Evolutionary conservation across 2,888 invertebrate species (phyloP), one percentile per base, ranked within the genome.

Genomic region (Troides oblongomaculatus): DNA sequence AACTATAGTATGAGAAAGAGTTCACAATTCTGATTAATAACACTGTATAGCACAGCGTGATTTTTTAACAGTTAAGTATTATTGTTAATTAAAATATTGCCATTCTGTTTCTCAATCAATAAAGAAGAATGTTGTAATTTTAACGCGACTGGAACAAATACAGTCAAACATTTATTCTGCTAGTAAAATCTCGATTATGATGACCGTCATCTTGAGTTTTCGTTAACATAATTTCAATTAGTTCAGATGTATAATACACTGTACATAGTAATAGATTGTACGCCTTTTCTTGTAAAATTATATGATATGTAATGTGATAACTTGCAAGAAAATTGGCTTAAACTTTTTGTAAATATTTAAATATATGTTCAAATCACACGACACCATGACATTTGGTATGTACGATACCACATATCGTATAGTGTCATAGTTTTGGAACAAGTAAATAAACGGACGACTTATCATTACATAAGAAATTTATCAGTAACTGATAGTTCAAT

Each of bases 301-400:
- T 53, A n/a, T n/a, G 6, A n/a, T 6, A 30, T 30, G 50, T 50
- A 50, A 14, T 12, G 46, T 46, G 2, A 46, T 46, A 17, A 46
- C n/a, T n/a, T 53, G n/a, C 8, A 18, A n/a, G 18, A 53, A 53
- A 53, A 6, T 53, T 18, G 50, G 17, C 50, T 0, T 50, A 50
- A 50, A 2, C 5, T 50, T 53, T n/a, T 6, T 53, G 53, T 53
- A 53, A 53, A 53, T 53, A 53, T 53, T 18, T 53, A 53, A 21
- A 6, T 53, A 18, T n/a, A 18, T 53, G n/a, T 53, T 0, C 57
- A 12, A 58, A 23, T 58, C 57, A 58, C 23, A 46, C 25, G 62
- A 62, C n/a, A 21, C 46, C 14, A 62, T 62, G 25, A 62, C 50
- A 50, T 62, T 50, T 62, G 62, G 18, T 21, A 50, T 62, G 23